Evolutionary conservation across 2,113 vertebrate species (phyloP).

Genomic region (Siniperca chuatsi): DNA sequence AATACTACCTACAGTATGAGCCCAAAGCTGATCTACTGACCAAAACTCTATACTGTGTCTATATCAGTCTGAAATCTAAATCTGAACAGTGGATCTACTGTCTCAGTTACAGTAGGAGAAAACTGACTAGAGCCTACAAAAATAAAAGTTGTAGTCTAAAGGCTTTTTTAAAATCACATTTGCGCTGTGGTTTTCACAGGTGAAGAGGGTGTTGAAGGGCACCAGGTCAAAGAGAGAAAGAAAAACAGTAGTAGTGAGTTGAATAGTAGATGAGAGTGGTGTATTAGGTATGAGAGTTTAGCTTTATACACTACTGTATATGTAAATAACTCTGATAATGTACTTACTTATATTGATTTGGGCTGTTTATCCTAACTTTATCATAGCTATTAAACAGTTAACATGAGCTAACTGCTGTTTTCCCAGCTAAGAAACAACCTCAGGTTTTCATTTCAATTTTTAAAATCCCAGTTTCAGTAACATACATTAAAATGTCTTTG

Average conservation of each 20-base stretch:
- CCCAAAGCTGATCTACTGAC: not conserved
- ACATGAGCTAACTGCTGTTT: not conserved
- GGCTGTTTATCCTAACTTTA: not conserved
- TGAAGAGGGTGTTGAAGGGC: not conserved
- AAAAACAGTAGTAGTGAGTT: not conserved
- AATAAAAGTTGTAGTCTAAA: not conserved
- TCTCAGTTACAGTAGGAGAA: conserved; percentile 26
- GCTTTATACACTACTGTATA: not conserved
- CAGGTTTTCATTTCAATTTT: not conserved
- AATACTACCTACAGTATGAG: not conserved
- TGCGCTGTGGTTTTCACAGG: not conserved
- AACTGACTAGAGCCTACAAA: not conserved
- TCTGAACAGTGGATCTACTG: not conserved
- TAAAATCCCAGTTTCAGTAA: not conserved
- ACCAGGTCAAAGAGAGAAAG: not conserved
- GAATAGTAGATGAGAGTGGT: not conserved
- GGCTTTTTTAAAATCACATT: not conserved
- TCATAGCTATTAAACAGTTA: not conserved
- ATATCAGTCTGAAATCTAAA: conserved; percentile 38
- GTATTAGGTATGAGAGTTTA: not conserved
- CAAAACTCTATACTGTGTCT: not conserved
- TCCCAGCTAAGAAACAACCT: not conserved
- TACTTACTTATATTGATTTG: not conserved
- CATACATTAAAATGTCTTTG: not conserved
- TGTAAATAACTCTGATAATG: not conserved